Evolutionary conservation across 64 coral and sea anemone species (phyloP).

Genomic region (Montipora efflorescens): DNA sequence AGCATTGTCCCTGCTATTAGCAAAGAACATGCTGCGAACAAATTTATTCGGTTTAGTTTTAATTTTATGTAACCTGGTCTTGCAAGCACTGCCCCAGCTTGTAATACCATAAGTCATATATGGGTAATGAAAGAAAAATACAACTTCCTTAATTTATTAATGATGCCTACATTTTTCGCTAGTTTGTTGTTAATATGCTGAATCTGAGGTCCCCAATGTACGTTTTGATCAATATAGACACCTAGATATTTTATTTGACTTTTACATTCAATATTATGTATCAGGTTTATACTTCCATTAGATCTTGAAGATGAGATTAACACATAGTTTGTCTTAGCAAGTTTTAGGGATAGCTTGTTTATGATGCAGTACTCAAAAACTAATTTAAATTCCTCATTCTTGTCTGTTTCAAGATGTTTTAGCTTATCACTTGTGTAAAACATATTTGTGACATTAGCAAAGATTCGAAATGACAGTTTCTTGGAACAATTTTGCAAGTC

Average conservation of each 20-base stretch:
- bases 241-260: neutral
- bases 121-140: slow-evolving; percentile 6
- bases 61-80: neutral
- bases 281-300: neutral
- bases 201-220: neutral
- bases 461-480: slow-evolving; percentile 19
- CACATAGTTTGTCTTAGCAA: slow-evolving; percentile 29
- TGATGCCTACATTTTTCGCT: neutral
- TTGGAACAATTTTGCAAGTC: slow-evolving; percentile 17
- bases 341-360: slow-evolving; percentile 34
- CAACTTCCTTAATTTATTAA: neutral
- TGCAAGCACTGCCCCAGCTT: neutral
- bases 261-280: neutral
- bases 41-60: neutral
- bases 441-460: slow-evolving; percentile 22
- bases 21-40: slow-evolving; percentile 2
- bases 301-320: slow-evolving; percentile 13
- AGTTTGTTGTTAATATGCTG: slow-evolving; percentile 4
- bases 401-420: neutral
- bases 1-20: neutral
- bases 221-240: neutral
- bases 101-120: neutral
- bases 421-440: slow-evolving; percentile 6
- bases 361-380: slow-evolving; percentile 10
- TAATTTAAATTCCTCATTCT: slow-evolving; percentile 18